phyloP scores from a whole-genome alignment of 2,797 vertebrate genomes.

The Acestrorhynchus altus region DNA sequence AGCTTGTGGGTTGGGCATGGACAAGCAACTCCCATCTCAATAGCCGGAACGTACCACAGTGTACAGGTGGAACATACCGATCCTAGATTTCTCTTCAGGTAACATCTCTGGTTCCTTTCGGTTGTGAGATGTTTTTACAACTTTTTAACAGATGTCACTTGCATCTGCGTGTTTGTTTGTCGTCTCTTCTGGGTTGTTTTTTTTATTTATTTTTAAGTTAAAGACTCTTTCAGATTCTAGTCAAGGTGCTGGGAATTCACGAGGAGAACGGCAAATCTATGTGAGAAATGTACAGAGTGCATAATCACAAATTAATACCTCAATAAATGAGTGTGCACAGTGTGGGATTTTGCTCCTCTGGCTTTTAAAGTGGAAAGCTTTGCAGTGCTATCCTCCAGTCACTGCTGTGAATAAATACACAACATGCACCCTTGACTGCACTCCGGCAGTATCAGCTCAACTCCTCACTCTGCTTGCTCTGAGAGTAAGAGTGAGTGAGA shows the following conservation, averaged over 20 bases:
- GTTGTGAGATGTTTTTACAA: constrained; percentile 40
- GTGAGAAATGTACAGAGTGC: background rate
- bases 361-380: constrained; percentile 41
- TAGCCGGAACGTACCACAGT: constrained; percentile 25
- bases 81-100: constrained; percentile 17
- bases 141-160: constrained; percentile 39
- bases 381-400: constrained; percentile 36
- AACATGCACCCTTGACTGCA: constrained; percentile 18
- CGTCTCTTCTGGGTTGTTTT: background rate
- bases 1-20: background rate
- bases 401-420: constrained; percentile 54
- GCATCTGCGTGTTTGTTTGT: constrained; percentile 15
- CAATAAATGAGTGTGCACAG: constrained; percentile 39
- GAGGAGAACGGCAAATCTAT: background rate
- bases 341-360: constrained; percentile 38
- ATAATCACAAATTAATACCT: constrained; percentile 41
- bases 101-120: constrained; percentile 33
- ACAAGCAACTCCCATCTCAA: background rate
- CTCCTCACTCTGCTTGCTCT: constrained; percentile 12
- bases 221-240: constrained; percentile 17
- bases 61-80: background rate
- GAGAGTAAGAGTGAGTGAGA: constrained; percentile 17
- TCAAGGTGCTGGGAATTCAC: constrained; percentile 15
- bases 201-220: constrained; percentile 1
- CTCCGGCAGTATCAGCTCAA: constrained; percentile 25